Evolutionary conservation across 1,140 invertebrate genomes (phyloP).

Genomic region (Drosophila kurseongensis): DNA sequence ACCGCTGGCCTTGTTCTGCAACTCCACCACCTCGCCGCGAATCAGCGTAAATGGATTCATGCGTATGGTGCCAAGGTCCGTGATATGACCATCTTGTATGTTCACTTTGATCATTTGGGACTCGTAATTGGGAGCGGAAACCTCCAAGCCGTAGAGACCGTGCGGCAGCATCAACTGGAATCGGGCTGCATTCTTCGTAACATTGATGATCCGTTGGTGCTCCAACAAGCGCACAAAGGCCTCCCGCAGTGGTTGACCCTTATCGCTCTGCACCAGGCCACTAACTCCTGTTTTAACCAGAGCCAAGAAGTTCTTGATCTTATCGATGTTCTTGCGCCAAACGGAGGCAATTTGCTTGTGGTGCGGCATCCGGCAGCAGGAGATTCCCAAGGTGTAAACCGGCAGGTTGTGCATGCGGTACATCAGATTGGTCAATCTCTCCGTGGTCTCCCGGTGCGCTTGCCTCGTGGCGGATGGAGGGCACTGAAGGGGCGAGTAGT

Average conservation of each 20-base stretch:
- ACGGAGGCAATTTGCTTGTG: constrained; percentile 88
- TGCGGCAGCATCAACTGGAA: constrained; percentile 89
- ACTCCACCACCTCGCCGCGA: constrained; percentile 63
- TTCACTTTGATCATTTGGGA: constrained; percentile 84
- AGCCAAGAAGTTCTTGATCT: constrained; percentile 88
- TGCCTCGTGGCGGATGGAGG: constrained; percentile 53
- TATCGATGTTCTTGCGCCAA: constrained; percentile 90
- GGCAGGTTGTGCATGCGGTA: constrained; percentile 86
- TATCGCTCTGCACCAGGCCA: constrained; percentile 89
- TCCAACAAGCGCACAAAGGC: constrained; percentile 89
- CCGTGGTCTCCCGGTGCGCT: constrained; percentile 56
- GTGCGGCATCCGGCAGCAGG: constrained; percentile 92
- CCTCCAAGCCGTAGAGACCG: constrained; percentile 87
- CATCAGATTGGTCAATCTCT: constrained; percentile 86
- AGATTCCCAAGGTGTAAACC: constrained; percentile 87
- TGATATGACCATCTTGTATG: constrained; percentile 73
- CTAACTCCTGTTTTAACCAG: constrained; percentile 88
- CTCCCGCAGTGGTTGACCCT: constrained; percentile 88
- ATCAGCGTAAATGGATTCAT: constrained; percentile 57
- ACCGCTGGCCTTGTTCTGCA: constrained; percentile 14
- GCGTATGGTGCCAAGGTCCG: constrained; percentile 56
- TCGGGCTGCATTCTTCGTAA: constrained; percentile 88
- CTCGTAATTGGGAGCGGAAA: constrained; percentile 87
- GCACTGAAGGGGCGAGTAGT: constrained; percentile 72
- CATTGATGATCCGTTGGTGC: constrained; percentile 86